Conservation (phyloP, 2,888 invertebrate genomes). For the Agonopterix subpropinquella region DNA sequence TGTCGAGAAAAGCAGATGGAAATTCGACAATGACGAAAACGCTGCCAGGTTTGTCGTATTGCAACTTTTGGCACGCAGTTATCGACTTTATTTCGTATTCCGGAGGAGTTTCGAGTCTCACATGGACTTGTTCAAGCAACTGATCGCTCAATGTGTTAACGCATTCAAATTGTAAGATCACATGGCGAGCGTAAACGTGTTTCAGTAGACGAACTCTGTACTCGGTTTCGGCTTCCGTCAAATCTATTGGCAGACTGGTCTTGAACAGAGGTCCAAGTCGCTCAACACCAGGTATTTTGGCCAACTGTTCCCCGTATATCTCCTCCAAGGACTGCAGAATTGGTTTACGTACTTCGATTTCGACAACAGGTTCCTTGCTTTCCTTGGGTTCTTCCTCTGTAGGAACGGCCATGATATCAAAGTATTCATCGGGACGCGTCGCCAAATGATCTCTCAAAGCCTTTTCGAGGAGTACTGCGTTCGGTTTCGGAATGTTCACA, state of each 20-base stretch:
- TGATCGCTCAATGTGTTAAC: slow-evolving; percentile 97
- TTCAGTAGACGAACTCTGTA: slow-evolving; percentile 94
- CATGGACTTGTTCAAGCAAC: slow-evolving; percentile 92
- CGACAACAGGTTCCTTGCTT: slow-evolving; percentile 84
- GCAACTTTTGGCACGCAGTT: slow-evolving; percentile 83
- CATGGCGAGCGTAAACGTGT: slow-evolving; percentile 90
- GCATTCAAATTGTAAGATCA: slow-evolving; percentile 97
- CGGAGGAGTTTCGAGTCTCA: slow-evolving; percentile 90
- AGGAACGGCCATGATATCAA: slow-evolving; percentile 91
- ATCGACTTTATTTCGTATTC: slow-evolving; percentile 84
- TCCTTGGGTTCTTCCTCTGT: slow-evolving; percentile 90
- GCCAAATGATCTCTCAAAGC: slow-evolving; percentile 88
- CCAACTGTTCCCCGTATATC: slow-evolving; percentile 87
- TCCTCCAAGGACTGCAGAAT: slow-evolving; percentile 91
- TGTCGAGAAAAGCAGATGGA: slow-evolving; percentile 71
- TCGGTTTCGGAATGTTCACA: slow-evolving; percentile 84
- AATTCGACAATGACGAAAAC: slow-evolving; percentile 89
- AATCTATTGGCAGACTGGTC: slow-evolving; percentile 87
- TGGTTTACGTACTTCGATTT: slow-evolving; percentile 86
- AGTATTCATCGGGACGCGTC: slow-evolving; percentile 82
- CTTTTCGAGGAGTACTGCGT: slow-evolving; percentile 91
- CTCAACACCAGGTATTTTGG: slow-evolving; percentile 89
- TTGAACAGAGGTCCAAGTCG: slow-evolving; percentile 92
- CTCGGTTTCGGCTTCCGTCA: slow-evolving; percentile 99
- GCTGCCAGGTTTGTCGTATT: slow-evolving; percentile 90